These are phyloP conservation scores for Auanema freiburgensis DNA, from an alignment of 2,888 invertebrate species.

Conservation along the genomic window DNA sequence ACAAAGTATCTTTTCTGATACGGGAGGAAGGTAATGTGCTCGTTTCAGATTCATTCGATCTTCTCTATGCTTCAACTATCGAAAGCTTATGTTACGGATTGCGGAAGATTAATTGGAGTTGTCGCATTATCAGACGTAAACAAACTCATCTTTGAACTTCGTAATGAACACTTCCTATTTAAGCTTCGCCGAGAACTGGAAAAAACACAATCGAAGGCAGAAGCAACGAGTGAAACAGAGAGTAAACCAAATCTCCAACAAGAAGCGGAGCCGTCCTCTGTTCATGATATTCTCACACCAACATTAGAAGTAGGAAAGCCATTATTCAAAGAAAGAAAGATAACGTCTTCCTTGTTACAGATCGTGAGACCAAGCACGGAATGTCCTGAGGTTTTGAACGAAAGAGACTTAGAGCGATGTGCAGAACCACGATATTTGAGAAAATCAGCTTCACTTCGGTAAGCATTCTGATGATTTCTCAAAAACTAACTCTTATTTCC, in stretches of 20 bases:
- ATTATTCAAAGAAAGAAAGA: no score
- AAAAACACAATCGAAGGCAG: conserved; percentile 15
- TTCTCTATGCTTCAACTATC: conserved; percentile 61
- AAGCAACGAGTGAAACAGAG: background rate
- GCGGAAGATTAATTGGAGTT: conserved; percentile 61
- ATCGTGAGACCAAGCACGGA: no score
- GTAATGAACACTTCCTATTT: background rate
- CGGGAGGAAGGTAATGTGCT: background rate
- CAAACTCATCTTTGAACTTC: conserved; percentile 8
- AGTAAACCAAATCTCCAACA: background rate
- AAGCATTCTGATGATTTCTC: no score
- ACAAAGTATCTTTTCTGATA: conserved; percentile 37
- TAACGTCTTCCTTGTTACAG: no score
- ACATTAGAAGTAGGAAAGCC: conserved; percentile 43
- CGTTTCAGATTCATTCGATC: conserved; percentile 53
- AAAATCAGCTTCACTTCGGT: no score
- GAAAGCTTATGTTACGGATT: conserved; percentile 61
- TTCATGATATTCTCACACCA: conserved; percentile 56
- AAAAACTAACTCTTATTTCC: no score
- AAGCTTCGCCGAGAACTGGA: conserved; percentile 44
- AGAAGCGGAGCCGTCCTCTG: conserved; percentile 13
- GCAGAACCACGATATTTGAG: no score
- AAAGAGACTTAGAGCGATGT: no score
- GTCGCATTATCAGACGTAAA: conserved; percentile 59
- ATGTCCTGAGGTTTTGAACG: no score